Evolutionary conservation across 2,113 vertebrate genomes (phyloP), one percentile per base, ranked within the genome.

Genomic region (Embiotoca jacksoni): DNA sequence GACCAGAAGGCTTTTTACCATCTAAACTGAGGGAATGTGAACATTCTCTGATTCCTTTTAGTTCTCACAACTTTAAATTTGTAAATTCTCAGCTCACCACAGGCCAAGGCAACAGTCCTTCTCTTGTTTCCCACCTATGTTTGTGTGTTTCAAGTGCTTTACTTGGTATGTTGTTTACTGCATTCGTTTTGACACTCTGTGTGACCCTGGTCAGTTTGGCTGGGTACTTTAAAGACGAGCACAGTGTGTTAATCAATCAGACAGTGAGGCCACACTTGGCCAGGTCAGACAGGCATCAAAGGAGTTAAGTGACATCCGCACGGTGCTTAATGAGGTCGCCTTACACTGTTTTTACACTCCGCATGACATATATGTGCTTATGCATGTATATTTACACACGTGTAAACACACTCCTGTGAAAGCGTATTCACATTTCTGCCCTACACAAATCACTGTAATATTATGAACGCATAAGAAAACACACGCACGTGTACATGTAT

Each of bases 221-320:
- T 44, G n/a, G 8, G 33, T n/a, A 41, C 87, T 90, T 88, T 90
- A 73, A 90, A 86, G 86, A 83, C 56, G 74, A 86, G 41, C 44
- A 23, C 15, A 49, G 70, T 60, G 80, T 72, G 82, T 81, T 86
- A 88, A 86, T 87, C 83, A 85, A 76, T 89, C 80, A 75, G 72
- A 60, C 80, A 4, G 33, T 46, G 59, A 73, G 83, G 46, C 49
- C 55, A 6, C 1, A 15, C 60, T 72, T 56, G 54, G 46, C 69
- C 85, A 55, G 68, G 72, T 70, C 84, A 74, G 41, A 59, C 13
- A 30, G 44, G 23, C 76, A 81, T 81, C 65, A 83, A 71, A 86
- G 46, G 41, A 80, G 47, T 55, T 71, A 78, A 83, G 65, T 84
- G 66, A 81, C 52, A 8, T 49, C 87, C 69, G 49, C 72, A 58